phyloP scores from a whole-genome alignment of 2,797 vertebrate genomes.

The Sarcophilus harrisii region DNA sequence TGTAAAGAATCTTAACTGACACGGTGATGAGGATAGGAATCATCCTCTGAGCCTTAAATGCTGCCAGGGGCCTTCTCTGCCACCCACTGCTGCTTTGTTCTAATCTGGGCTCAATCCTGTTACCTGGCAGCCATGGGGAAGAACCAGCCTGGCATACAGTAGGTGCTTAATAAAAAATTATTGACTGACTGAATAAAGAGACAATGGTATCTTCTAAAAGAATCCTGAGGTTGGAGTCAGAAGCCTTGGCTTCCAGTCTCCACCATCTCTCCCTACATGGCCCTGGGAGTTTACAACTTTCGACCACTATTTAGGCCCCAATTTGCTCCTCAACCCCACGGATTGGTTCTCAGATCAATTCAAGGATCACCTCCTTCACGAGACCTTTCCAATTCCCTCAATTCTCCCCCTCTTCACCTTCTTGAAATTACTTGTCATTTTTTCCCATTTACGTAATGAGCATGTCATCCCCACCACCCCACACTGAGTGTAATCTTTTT shows the following conservation, averaged over 20 bases:
- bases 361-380: neutral
- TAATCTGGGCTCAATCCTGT: neutral
- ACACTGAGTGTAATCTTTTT: neutral
- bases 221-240: too few relatives aligned
- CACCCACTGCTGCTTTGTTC: neutral
- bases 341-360: too few relatives aligned
- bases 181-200: too few relatives aligned
- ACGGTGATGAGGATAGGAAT: slow-evolving; percentile 77
- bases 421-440: neutral
- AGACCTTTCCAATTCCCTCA: neutral
- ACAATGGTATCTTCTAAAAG: too few relatives aligned
- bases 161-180: too few relatives aligned
- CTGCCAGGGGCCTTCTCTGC: neutral
- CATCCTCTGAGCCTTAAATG: neutral
- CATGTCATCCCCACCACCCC: neutral
- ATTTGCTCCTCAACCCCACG: too few relatives aligned
- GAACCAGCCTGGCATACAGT: too few relatives aligned
- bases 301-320: too few relatives aligned
- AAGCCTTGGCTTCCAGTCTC: too few relatives aligned
- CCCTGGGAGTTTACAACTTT: too few relatives aligned
- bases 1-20: slow-evolving; percentile 74
- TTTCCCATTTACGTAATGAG: neutral
- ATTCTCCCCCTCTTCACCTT: neutral
- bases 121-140: neutral
- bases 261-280: too few relatives aligned